A percentile compares a stretch with the other conserved stretches of the same genome.
Conservation (phyloP, 2,888 invertebrate genomes). For the Julus scandinavius region DNA sequence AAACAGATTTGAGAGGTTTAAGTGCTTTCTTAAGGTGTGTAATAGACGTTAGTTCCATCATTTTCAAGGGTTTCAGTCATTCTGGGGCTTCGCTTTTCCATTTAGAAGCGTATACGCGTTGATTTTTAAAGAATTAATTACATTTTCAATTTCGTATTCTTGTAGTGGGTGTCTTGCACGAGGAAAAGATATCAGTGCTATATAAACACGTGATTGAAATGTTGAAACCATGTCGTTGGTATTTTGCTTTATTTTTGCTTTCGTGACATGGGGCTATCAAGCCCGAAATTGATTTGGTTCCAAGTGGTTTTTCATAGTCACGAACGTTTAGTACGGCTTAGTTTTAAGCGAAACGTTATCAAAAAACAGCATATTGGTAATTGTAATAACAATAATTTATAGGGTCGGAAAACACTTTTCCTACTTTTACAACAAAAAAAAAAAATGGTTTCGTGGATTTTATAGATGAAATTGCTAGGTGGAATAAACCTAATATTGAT, state of each 20-base stretch:
- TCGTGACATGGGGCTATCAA: slow-evolving; percentile 10
- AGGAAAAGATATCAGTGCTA: too few relatives aligned
- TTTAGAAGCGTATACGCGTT: not conserved
- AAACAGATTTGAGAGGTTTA: not conserved
- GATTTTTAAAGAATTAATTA: too few relatives aligned
- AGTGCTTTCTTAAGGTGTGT: not conserved
- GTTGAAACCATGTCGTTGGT: too few relatives aligned
- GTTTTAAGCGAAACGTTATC: not conserved
- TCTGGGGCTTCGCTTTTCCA: not conserved
- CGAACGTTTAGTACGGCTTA: slow-evolving; percentile 10
- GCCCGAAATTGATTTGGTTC: not conserved
- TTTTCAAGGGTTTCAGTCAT: not conserved
- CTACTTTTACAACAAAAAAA: not conserved
- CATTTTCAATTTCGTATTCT: too few relatives aligned
- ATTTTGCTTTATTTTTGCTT: not conserved
- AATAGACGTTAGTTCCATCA: not conserved
- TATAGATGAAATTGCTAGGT: not conserved
- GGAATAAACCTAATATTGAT: slow-evolving; percentile 9
- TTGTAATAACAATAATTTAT: slow-evolving; percentile 16
- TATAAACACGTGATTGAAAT: too few relatives aligned
- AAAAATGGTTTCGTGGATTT: not conserved
- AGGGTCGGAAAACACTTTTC: not conserved
- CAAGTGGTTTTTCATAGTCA: slow-evolving; percentile 1
- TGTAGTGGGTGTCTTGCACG: too few relatives aligned
- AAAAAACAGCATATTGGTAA: not conserved